phyloP scores from a whole-genome alignment of 2,888 invertebrate genomes.

The Drosophila anomelani region DNA sequence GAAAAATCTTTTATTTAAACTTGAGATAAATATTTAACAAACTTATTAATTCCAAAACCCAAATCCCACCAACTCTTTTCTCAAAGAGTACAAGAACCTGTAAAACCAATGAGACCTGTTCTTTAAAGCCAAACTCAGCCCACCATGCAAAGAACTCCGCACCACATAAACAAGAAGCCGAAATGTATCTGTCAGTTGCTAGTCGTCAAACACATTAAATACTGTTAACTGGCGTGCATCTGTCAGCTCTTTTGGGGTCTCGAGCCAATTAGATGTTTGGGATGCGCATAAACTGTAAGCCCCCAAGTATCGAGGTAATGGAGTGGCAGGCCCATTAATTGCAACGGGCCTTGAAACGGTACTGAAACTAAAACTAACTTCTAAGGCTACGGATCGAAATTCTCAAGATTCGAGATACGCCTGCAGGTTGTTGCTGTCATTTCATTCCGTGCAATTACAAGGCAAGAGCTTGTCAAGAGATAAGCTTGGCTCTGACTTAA shows the following conservation, averaged over 20 bases:
- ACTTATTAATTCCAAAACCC: not conserved
- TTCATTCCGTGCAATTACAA: conserved; percentile 32
- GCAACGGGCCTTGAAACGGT: conserved; percentile 68
- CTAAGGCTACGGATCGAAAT: conserved; percentile 1
- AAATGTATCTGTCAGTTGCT: conserved; percentile 61
- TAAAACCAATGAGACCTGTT: conserved; percentile 13
- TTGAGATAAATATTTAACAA: not conserved
- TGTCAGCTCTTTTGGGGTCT: conserved; percentile 16
- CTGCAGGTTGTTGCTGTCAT: conserved; percentile 14
- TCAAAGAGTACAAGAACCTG: not conserved
- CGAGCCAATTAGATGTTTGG: conserved; percentile 45
- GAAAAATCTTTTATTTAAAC: too few species aligned
- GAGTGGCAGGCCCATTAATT: conserved; percentile 63
- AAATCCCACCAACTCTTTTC: not conserved
- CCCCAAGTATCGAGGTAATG: conserved; percentile 21
- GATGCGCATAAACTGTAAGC: conserved; percentile 38
- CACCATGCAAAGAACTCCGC: conserved; percentile 59
- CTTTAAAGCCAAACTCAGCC: conserved; percentile 13
- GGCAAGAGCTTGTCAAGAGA: conserved; percentile 21
- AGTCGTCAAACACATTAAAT: conserved; percentile 43
- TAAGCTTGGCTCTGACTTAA: conserved; percentile 14
- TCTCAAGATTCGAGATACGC: conserved; percentile 1
- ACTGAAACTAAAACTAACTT: conserved; percentile 17
- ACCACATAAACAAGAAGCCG: conserved; percentile 36
- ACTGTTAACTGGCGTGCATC: conserved; percentile 46